Evolutionary conservation across 2,113 vertebrate genomes (phyloP).

Genomic region (Mustelus asterias): DNA sequence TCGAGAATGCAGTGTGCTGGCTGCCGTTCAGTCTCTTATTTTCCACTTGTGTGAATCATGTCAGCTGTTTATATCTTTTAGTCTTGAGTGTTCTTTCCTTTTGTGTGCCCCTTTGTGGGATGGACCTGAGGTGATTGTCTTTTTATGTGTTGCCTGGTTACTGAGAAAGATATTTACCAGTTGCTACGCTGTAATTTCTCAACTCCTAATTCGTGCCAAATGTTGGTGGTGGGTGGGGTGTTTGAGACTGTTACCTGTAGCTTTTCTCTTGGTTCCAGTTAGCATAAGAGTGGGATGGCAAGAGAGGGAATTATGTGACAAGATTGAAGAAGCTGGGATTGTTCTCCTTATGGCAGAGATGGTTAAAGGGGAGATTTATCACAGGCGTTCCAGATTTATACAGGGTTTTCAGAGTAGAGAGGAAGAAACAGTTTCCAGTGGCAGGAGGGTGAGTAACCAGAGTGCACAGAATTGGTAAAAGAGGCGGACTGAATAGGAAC

Average conservation of each 20-base stretch:
- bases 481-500: background rate
- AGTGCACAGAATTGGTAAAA: background rate
- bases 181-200: background rate
- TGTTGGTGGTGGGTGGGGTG: background rate
- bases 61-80: background rate
- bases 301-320: background rate
- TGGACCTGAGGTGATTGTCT: background rate
- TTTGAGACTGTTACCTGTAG: background rate
- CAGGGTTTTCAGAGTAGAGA: background rate
- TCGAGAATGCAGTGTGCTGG: background rate
- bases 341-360: background rate
- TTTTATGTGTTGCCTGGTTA: background rate
- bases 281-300: background rate
- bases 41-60: conserved; percentile 1
- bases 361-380: background rate
- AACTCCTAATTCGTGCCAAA: background rate
- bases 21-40: background rate
- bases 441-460: background rate
- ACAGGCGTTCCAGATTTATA: background rate
- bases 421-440: background rate
- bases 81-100: background rate
- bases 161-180: background rate
- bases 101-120: background rate
- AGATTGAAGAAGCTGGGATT: background rate
- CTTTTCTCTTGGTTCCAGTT: background rate